A percentile compares a stretch with the other conserved stretches of the same genome.
Conservation (phyloP, 2,888 invertebrate species). For the Dynastes maya region DNA sequence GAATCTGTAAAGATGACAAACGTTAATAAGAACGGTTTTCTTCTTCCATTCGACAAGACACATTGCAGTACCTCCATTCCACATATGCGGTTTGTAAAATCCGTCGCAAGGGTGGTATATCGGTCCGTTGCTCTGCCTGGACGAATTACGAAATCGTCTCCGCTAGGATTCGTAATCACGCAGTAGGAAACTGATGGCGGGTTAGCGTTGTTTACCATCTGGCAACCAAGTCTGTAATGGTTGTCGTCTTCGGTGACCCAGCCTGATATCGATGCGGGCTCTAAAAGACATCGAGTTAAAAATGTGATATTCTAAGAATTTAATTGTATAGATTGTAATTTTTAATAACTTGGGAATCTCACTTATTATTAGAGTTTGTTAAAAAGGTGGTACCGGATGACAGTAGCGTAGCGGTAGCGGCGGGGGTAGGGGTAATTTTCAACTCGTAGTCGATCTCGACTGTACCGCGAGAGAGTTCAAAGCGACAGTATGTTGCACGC, state of each 20-base stretch:
- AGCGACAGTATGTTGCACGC: no score
- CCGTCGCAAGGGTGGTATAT: slow-evolving; percentile 13
- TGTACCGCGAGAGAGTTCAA: no score
- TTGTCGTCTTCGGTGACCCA: slow-evolving; percentile 14
- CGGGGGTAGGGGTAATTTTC: no score
- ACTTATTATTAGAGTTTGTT: no score
- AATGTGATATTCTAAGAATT: no score
- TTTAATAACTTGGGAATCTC: no score
- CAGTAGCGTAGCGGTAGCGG: no score
- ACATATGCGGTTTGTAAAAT: background rate
- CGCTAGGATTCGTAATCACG: slow-evolving; percentile 9
- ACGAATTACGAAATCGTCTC: slow-evolving; percentile 19
- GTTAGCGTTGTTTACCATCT: background rate
- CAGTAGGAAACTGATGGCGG: background rate
- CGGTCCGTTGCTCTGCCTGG: slow-evolving; percentile 3
- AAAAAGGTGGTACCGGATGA: no score
- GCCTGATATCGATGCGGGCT: background rate
- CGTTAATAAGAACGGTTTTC: background rate
- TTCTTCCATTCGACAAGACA: no score
- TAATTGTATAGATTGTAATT: no score
- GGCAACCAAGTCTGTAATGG: slow-evolving; percentile 17
- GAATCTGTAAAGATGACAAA: slow-evolving; percentile 6
- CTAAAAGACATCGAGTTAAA: background rate
- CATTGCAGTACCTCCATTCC: slow-evolving; percentile 12
- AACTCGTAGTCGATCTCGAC: no score